phyloP scores from a whole-genome alignment of 1,140 invertebrate species.

The Euschistus heros region DNA sequence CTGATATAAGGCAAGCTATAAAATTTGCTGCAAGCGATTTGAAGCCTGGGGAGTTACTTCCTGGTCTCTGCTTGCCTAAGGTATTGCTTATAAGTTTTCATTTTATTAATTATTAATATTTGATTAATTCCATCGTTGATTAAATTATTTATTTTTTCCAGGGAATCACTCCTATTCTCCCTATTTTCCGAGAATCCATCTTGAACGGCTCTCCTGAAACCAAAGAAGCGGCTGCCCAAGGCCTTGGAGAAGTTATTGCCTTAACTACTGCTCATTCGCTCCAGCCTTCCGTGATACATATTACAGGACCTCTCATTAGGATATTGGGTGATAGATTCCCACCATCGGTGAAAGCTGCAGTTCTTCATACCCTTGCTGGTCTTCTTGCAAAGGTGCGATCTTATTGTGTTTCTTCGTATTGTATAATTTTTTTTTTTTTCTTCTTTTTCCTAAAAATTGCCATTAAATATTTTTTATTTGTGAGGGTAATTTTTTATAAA shows the following conservation, averaged over 20 bases:
- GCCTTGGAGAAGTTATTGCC: constrained; percentile 83
- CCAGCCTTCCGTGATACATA: constrained; percentile 89
- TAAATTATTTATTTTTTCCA: constrained; percentile 32
- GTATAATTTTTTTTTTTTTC: too few relatives aligned
- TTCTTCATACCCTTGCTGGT: constrained; percentile 85
- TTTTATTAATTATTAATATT: background rate
- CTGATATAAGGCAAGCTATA: constrained; percentile 82
- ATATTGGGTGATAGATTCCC: constrained; percentile 92
- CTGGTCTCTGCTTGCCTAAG: constrained; percentile 92
- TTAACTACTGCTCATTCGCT: constrained; percentile 74
- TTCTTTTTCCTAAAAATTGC: too few relatives aligned
- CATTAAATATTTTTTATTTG: too few relatives aligned
- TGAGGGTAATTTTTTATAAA: too few relatives aligned
- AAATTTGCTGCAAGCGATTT: constrained; percentile 79
- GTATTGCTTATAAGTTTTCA: constrained; percentile 23
- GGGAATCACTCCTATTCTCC: constrained; percentile 86
- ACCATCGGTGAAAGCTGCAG: constrained; percentile 86
- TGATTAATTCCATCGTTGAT: constrained; percentile 2
- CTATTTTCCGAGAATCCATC: constrained; percentile 91
- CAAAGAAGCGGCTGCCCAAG: constrained; percentile 90
- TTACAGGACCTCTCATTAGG: constrained; percentile 93
- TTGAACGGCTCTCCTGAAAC: constrained; percentile 87
- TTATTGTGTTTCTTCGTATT: too few relatives aligned
- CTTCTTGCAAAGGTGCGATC: constrained; percentile 69
- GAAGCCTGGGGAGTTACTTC: constrained; percentile 64